These are phyloP conservation scores for Dipodomys ordii DNA, from an alignment of 2,113 vertebrate species.

Conservation along the genomic window DNA sequence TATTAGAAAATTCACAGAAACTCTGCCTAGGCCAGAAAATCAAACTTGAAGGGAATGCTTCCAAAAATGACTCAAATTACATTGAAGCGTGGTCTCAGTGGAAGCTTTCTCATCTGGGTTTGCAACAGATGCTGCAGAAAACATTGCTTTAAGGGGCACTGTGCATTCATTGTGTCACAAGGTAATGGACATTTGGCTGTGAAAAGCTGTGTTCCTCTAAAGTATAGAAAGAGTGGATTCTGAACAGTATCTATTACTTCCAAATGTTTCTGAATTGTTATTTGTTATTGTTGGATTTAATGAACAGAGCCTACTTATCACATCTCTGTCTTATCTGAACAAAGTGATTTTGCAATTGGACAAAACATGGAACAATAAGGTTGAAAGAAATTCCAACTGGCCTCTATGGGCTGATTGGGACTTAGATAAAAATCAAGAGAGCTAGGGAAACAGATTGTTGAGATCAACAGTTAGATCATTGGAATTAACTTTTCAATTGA, in stretches of 20 bases:
- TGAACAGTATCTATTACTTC: not conserved
- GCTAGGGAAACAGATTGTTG: not conserved
- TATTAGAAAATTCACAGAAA: constrained; percentile 17
- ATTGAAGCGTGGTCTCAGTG: not conserved
- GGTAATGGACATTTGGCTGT: not conserved
- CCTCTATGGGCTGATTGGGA: not conserved
- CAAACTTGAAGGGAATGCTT: not conserved
- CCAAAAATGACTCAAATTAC: not conserved
- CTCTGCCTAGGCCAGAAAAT: not conserved
- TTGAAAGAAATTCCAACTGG: not conserved
- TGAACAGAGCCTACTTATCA: not conserved
- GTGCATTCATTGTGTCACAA: not conserved
- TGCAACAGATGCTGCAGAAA: not conserved
- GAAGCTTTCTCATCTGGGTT: not conserved
- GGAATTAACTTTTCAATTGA: constrained; percentile 34
- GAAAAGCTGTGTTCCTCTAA: not conserved
- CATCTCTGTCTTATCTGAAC: not conserved
- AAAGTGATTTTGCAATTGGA: not conserved
- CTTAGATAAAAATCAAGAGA: not conserved
- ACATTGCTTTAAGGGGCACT: fast-evolving
- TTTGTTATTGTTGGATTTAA: not conserved
- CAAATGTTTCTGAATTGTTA: not conserved
- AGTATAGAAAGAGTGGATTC: not conserved
- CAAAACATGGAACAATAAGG: not conserved
- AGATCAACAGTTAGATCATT: not conserved